A percentile compares a stretch with the other conserved stretches of the same genome.
Evolutionary conservation across 2,113 vertebrate genomes (phyloP).

Genomic region (Embiotoca jacksoni): DNA sequence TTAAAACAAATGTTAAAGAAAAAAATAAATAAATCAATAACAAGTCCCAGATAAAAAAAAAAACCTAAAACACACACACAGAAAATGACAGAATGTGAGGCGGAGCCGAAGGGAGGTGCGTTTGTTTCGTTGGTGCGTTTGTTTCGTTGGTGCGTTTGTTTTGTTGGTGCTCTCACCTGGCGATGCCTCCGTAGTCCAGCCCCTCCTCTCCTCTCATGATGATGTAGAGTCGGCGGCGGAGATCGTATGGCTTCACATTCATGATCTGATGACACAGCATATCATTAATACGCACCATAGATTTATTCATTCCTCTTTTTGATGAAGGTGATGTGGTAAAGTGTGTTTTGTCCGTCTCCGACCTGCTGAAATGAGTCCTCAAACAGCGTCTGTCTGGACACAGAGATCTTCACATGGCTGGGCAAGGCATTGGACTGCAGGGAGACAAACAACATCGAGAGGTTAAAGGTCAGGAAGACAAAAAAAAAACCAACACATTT

Average conservation of each 20-base stretch:
- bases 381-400: slow-evolving; percentile 96
- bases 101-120: background rate
- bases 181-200: slow-evolving; percentile 95
- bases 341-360: slow-evolving; percentile 21
- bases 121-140: background rate
- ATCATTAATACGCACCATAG: background rate
- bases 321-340: background rate
- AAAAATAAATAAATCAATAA: too few species aligned
- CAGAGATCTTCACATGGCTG: slow-evolving; percentile 98
- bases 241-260: slow-evolving; percentile 98
- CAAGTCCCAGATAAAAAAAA: background rate
- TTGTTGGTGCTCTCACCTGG: slow-evolving; percentile 87
- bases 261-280: slow-evolving; percentile 88
- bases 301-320: too few species aligned
- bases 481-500: too few species aligned
- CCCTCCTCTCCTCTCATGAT: slow-evolving; percentile 99
- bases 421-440: slow-evolving; percentile 93
- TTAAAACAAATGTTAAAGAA: background rate
- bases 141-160: background rate
- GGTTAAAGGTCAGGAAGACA: too few species aligned
- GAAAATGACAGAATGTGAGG: background rate
- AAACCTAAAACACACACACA: background rate
- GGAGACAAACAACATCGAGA: slow-evolving; percentile 3
- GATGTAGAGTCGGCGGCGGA: slow-evolving; percentile 96
- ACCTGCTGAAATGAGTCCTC: slow-evolving; percentile 99